A percentile compares a stretch with the other conserved stretches of the same genome.
These are phyloP conservation scores for Pseudoatta argentina DNA, from an alignment of 1,140 invertebrate genomes.

Conservation along the genomic window DNA sequence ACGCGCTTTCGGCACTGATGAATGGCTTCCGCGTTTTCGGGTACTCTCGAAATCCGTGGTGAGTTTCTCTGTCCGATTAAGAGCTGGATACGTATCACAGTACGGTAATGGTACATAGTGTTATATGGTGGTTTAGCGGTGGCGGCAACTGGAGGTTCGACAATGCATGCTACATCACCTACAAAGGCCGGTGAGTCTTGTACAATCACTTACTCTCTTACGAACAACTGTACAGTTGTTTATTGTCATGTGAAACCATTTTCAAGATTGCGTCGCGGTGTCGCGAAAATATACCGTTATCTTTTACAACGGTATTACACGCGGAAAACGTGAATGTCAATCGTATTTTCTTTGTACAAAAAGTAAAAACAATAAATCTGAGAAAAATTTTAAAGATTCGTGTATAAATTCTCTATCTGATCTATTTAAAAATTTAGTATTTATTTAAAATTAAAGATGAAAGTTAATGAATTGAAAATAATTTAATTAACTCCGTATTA, in stretches of 20 bases:
- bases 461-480: background rate
- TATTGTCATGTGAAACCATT: slow-evolving; percentile 14
- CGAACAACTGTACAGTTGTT: slow-evolving; percentile 37
- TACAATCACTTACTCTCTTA: slow-evolving; percentile 77
- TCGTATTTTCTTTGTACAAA: background rate
- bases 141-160: slow-evolving; percentile 83
- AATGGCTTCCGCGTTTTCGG: slow-evolving; percentile 49
- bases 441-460: background rate
- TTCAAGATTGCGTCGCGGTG: slow-evolving; percentile 20
- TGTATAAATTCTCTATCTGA: slow-evolving; percentile 5
- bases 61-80: slow-evolving; percentile 72
- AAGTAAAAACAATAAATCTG: background rate
- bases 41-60: slow-evolving; percentile 20
- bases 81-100: slow-evolving; percentile 54
- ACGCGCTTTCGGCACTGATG: slow-evolving; percentile 55
- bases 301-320: background rate
- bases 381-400: background rate
- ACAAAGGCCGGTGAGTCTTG: slow-evolving; percentile 85
- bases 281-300: slow-evolving; percentile 8
- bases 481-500: slow-evolving; percentile 2
- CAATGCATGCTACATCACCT: slow-evolving; percentile 85
- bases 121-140: slow-evolving; percentile 85
- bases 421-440: no score
- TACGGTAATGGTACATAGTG: slow-evolving; percentile 82
- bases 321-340: background rate